These are phyloP conservation scores for Sminthurinus aureus DNA, from an alignment of 2,888 invertebrate species.

Conservation along the genomic window DNA sequence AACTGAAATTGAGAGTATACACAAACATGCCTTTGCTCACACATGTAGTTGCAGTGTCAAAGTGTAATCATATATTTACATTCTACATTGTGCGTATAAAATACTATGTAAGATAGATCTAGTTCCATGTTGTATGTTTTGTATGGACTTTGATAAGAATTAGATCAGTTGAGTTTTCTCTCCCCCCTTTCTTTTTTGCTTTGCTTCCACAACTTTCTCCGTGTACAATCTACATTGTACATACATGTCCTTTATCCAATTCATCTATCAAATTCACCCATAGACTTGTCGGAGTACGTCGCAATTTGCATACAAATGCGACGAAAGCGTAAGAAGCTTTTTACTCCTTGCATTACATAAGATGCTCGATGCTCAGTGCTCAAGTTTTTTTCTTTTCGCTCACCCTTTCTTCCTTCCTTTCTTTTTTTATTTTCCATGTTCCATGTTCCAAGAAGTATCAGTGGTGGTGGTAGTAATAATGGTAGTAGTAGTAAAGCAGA, in stretches of 20 bases:
- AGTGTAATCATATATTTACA: no score
- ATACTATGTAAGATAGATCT: background rate
- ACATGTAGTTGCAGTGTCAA: background rate
- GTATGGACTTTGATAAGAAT: conserved; percentile 26
- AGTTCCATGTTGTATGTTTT: background rate
- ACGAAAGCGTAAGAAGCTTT: conserved; percentile 33
- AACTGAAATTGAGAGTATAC: background rate
- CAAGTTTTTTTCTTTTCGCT: conserved; percentile 22
- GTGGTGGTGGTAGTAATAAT: no score
- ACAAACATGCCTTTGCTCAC: background rate
- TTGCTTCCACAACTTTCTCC: conserved; percentile 17
- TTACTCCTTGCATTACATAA: background rate
- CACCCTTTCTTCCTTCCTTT: background rate
- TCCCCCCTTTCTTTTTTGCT: conserved; percentile 2
- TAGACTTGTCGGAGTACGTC: conserved; percentile 41
- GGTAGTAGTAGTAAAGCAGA: background rate
- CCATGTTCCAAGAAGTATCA: no score
- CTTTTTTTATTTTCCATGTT: background rate
- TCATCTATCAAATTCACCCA: conserved; percentile 42
- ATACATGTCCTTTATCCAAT: conserved; percentile 38
- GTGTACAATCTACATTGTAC: background rate
- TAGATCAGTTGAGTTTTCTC: conserved; percentile 32
- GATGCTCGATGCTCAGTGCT: conserved; percentile 10
- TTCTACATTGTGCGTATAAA: no score
- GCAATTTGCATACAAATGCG: conserved; percentile 41